Percentiles rank a stretch among this genome's conserved stretches.
Conservation (phyloP, 2,113 vertebrate genomes). For the Phoxinus phoxinus region DNA sequence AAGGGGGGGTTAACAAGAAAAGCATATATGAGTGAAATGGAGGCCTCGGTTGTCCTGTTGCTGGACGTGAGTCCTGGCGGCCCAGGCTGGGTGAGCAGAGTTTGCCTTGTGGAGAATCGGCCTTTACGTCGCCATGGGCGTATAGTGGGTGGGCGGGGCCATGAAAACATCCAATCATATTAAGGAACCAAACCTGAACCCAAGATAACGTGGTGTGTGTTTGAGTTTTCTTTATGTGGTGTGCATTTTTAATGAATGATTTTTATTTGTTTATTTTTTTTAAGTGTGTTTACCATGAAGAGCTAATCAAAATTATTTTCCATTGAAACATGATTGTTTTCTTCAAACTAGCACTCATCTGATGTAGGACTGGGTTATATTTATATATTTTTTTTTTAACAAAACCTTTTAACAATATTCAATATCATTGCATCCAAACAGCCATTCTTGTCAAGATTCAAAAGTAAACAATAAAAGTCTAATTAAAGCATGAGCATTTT, state of each 20-base stretch:
- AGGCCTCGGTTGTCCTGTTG: slow-evolving; percentile 69
- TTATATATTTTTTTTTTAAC: too few species aligned
- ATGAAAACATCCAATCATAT: slow-evolving; percentile 15
- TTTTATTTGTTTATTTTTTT: background rate
- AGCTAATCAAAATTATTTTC: background rate
- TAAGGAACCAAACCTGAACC: background rate
- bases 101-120: slow-evolving; percentile 74
- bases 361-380: background rate
- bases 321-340: background rate
- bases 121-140: slow-evolving; percentile 50
- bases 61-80: slow-evolving; percentile 66
- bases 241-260: background rate
- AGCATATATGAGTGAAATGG: background rate
- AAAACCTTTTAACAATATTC: background rate
- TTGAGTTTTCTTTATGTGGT: slow-evolving; percentile 4
- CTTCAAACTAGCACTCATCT: background rate
- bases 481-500: background rate
- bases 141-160: slow-evolving; percentile 15
- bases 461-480: background rate
- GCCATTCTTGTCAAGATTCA: background rate
- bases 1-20: background rate
- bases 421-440: background rate
- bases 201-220: background rate
- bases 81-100: slow-evolving; percentile 64
- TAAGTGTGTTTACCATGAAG: background rate